phyloP scores from a whole-genome alignment of 1,140 invertebrate genomes.

The Phymorhynchus buccinoides region DNA sequence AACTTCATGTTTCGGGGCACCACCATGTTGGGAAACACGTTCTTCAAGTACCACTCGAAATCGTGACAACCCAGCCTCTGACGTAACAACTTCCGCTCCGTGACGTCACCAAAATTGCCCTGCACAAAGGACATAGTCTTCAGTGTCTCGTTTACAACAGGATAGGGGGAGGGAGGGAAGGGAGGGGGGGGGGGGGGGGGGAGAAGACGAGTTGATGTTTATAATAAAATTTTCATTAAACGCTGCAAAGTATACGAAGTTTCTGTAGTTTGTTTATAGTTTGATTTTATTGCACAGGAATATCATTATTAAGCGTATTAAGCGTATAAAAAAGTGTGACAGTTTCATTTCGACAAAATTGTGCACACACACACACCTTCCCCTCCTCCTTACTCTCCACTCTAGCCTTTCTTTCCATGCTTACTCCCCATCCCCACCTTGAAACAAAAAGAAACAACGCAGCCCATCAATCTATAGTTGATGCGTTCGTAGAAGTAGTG shows the following conservation, averaged over 20 bases:
- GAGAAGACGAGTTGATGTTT: background rate
- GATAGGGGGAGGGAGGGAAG: background rate
- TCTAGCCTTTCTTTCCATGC: too few species aligned
- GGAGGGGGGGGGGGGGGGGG: background rate
- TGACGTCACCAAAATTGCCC: constrained; percentile 75
- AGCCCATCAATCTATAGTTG: constrained; percentile 80
- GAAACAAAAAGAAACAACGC: background rate
- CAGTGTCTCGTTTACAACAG: background rate
- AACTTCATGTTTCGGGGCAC: background rate
- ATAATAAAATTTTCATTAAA: too few species aligned
- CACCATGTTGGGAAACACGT: constrained; percentile 76
- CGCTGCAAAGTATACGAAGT: too few species aligned
- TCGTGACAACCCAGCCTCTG: constrained; percentile 90
- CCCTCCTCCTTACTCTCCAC: too few species aligned
- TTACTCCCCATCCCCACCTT: too few species aligned
- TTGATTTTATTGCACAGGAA: too few species aligned
- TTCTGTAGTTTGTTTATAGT: too few species aligned
- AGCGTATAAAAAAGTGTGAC: too few species aligned
- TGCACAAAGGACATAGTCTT: constrained; percentile 41
- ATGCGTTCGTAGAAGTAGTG: constrained; percentile 86
- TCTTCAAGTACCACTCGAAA: constrained; percentile 96
- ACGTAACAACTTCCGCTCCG: constrained; percentile 82
- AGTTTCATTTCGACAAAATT: too few species aligned
- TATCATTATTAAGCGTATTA: too few species aligned
- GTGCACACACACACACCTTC: too few species aligned